Evolutionary conservation across 2,113 vertebrate species (phyloP).

Genomic region (Ifrita kowaldi): DNA sequence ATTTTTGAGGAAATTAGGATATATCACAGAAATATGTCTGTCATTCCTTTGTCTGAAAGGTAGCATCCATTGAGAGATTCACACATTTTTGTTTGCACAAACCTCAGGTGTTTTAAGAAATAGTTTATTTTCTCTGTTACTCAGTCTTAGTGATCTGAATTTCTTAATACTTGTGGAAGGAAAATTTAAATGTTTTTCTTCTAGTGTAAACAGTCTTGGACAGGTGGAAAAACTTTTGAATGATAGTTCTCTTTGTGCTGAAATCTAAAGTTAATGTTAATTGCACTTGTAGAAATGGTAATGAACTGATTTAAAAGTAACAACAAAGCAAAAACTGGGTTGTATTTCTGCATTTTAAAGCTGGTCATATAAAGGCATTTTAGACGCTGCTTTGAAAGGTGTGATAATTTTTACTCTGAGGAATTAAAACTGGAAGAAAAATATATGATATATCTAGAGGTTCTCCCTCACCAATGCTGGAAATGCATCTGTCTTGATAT

Average conservation of each 20-base stretch:
- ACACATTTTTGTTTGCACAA: neutral
- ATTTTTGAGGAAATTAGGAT: neutral
- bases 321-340: neutral
- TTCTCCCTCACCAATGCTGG: neutral
- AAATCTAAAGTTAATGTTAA: neutral
- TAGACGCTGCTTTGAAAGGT: neutral
- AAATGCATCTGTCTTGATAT: neutral
- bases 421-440: neutral
- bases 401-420: neutral
- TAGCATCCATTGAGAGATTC: neutral
- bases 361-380: neutral
- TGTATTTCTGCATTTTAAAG: neutral
- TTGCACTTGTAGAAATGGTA: neutral
- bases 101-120: neutral
- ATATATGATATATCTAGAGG: neutral
- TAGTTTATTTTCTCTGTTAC: neutral
- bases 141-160: neutral
- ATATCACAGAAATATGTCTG: neutral
- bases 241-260: neutral
- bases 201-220: neutral
- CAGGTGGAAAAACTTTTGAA: neutral
- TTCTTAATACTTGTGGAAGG: neutral
- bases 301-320: neutral
- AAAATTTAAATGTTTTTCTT: neutral
- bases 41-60: neutral